phyloP scores from a whole-genome alignment of 2,113 vertebrate genomes.

The Saguinus midas region DNA sequence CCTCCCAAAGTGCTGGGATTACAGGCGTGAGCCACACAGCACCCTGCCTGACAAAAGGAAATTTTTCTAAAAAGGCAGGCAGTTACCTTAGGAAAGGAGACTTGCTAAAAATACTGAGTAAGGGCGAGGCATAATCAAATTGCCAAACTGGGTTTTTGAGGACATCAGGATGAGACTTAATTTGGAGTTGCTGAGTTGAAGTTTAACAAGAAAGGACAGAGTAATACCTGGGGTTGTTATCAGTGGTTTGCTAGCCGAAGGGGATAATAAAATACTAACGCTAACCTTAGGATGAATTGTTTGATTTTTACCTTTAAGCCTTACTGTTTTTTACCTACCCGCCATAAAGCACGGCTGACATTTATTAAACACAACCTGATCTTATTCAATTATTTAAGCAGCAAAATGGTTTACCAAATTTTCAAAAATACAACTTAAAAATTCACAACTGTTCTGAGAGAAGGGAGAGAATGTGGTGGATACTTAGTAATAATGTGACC shows the following conservation, averaged over 20 bases:
- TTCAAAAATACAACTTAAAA: conserved; percentile 6
- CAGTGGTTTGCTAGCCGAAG: not conserved
- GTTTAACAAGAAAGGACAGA: not conserved
- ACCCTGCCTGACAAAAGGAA: not conserved
- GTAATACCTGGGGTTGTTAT: not conserved
- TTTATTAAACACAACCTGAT: not conserved
- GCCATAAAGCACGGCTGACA: not conserved
- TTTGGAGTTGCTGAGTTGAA: not conserved
- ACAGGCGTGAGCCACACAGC: too few species aligned
- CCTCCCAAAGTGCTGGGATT: too few species aligned
- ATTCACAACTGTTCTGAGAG: not conserved
- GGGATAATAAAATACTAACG: not conserved
- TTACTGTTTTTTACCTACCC: not conserved
- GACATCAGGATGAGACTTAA: not conserved
- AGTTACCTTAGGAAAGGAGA: not conserved
- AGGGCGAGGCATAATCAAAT: not conserved
- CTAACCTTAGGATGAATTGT: not conserved
- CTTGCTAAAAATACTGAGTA: not conserved
- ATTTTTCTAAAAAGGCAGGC: conserved; percentile 11
- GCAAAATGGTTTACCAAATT: not conserved
- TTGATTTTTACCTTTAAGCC: conserved; percentile 22
- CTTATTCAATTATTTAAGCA: not conserved
- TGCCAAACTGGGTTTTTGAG: not conserved
- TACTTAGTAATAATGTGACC: not conserved
- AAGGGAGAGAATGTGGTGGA: not conserved